A percentile compares a stretch with the other conserved stretches of the same genome.
These are phyloP conservation scores for Crocodylus rhombifer DNA, from an alignment of 2,797 vertebrate species.

Conservation along the genomic window DNA sequence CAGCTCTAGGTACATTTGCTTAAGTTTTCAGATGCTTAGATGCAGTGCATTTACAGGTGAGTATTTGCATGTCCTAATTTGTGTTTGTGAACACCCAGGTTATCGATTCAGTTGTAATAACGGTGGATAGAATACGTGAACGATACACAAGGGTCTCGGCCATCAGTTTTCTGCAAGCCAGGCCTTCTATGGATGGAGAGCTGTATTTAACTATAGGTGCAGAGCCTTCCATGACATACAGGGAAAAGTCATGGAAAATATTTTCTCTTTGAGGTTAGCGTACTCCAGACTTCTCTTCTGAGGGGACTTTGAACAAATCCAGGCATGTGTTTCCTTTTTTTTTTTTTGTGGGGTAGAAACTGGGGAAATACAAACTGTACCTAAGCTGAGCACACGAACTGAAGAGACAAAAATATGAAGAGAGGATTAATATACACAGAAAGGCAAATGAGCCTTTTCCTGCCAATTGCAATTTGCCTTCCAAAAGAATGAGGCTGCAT, in stretches of 20 bases:
- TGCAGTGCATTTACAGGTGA: background rate
- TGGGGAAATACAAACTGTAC: slow-evolving; percentile 23
- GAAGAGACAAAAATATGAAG: slow-evolving; percentile 9
- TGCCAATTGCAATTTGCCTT: background rate
- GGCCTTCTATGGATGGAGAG: background rate
- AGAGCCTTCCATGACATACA: background rate
- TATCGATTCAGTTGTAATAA: too few relatives aligned
- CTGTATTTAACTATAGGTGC: background rate
- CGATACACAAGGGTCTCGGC: too few relatives aligned
- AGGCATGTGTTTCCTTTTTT: slow-evolving; percentile 22
- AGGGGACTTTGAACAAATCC: slow-evolving; percentile 68
- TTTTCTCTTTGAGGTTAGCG: slow-evolving; percentile 59
- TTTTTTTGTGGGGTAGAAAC: slow-evolving; percentile 24
- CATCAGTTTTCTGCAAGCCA: too few relatives aligned
- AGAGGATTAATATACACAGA: slow-evolving; percentile 5
- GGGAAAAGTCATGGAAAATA: slow-evolving; percentile 61
- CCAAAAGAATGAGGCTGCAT: background rate
- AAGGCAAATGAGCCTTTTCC: slow-evolving; percentile 17
- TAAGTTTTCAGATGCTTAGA: background rate
- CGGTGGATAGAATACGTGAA: too few relatives aligned
- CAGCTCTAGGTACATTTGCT: background rate
- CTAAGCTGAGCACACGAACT: background rate
- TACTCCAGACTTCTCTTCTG: slow-evolving; percentile 33
- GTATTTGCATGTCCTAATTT: background rate
- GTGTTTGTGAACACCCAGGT: background rate